A percentile compares a stretch with the other conserved stretches of the same genome.
Conservation (phyloP, 2,888 invertebrate genomes). For the Mimumesa dahlbomi region DNA sequence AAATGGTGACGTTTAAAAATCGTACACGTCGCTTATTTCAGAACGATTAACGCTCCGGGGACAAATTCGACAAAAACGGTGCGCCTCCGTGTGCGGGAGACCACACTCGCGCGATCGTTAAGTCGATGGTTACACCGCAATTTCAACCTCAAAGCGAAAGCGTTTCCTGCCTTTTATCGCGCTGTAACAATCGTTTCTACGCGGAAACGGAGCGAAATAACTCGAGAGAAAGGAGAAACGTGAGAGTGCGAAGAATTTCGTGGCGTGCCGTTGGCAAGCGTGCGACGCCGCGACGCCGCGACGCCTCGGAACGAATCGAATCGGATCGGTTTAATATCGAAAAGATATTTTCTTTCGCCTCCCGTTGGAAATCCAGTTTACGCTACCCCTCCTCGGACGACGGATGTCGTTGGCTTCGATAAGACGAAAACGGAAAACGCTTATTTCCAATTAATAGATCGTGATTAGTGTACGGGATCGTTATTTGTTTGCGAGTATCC, state of each 20-base stretch:
- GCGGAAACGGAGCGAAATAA: background rate
- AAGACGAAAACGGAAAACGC: background rate
- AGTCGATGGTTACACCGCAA: conserved; percentile 23
- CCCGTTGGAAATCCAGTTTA: too few relatives aligned
- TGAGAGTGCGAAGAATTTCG: background rate
- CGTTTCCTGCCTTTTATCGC: conserved; percentile 19
- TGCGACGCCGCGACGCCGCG: too few relatives aligned
- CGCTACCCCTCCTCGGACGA: too few relatives aligned
- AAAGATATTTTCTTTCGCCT: too few relatives aligned
- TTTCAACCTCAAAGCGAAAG: conserved; percentile 22
- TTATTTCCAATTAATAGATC: conserved; percentile 27
- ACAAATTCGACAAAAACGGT: background rate
- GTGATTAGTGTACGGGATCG: conserved; percentile 34
- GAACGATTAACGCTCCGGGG: conserved; percentile 3
- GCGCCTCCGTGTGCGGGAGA: background rate
- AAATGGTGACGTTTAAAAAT: background rate
- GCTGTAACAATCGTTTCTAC: conserved; percentile 20
- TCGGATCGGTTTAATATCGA: too few relatives aligned
- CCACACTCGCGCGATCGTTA: conserved; percentile 4
- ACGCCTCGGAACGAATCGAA: too few relatives aligned
- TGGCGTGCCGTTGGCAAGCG: background rate
- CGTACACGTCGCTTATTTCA: background rate
- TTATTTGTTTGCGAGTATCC: conserved; percentile 27
- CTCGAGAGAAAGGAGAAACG: background rate
- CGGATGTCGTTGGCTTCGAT: too few relatives aligned